These are phyloP conservation scores for Eurois occulta DNA, from an alignment of 2,888 invertebrate species.

Conservation along the genomic window DNA sequence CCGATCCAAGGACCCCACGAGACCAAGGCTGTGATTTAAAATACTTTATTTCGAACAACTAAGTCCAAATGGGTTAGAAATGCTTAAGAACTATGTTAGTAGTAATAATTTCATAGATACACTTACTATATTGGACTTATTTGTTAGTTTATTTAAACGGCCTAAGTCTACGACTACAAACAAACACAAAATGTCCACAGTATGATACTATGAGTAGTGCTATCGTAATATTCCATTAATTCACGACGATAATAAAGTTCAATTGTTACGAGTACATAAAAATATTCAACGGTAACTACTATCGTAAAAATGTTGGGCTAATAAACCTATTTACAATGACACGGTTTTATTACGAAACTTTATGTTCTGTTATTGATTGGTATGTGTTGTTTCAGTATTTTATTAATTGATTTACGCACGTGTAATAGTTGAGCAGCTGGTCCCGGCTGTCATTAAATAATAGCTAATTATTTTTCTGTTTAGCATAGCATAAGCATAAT, in stretches of 20 bases:
- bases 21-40: background rate
- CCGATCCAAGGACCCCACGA: background rate
- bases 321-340: conserved; percentile 66
- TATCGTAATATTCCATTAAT: conserved; percentile 53
- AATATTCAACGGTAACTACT: conserved; percentile 54
- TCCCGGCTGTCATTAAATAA: background rate
- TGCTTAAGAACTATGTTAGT: no score
- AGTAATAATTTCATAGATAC: no score
- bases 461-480: background rate
- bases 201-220: background rate
- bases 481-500: no score
- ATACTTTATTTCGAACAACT: no score
- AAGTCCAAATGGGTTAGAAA: no score
- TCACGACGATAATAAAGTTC: conserved; percentile 52
- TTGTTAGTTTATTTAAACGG: no score
- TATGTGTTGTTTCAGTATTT: conserved; percentile 37
- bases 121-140: no score
- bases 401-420: conserved; percentile 44
- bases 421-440: conserved; percentile 9
- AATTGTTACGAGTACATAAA: conserved; percentile 62
- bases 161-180: conserved; percentile 18
- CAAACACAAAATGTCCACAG: conserved; percentile 33
- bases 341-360: conserved; percentile 58
- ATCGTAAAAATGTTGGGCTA: conserved; percentile 54
- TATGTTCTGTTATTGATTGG: conserved; percentile 55